Base-by-base conservation (phyloP, 2,888 invertebrate species). In the Eristalis intricaria region DNA sequence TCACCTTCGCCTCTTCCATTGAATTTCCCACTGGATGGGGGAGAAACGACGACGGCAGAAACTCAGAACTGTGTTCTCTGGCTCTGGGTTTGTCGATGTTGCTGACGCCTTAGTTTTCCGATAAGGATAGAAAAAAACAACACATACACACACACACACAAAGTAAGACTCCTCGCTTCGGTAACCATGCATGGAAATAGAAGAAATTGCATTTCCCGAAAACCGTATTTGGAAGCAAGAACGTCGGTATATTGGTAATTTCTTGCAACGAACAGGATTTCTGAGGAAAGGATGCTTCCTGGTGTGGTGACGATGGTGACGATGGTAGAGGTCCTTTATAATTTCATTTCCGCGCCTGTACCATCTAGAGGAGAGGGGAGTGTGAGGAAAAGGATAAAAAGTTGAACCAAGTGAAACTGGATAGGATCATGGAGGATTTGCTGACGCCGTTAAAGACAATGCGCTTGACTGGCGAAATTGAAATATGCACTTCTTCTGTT, bases 161-260 rank as follows among this genome's bases (percentile, higher is more conserved):
- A 19, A 50, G 50, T 50, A 50, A 80, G 56, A 43, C 63, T 61
- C 66, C 70, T 40, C 79, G 79, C 87, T 84, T 80, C 73, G 73
- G 75, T 64, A 84, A 43, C 84, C 87, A 87, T 80, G 84, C 87
- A 87, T 76, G 75, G 87, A 84, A 84, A 79, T 84, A 84, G 68
- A 63, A 84, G 71, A 84, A 87, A 87, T 80, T 87, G 87, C 84
- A 87, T 84, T 87, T 83, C 78, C 86, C 65, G 70, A 78, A 81
- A 58, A 77, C 19, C 60, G 63, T 85, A 64, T 73, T 80, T 19
- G 29, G 64, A 35, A 69, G 56, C 35, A 56, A 23, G 70, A 50
- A 7, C 50, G 50, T 50, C 10, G 50, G 50, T 70, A 63, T 76
- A 81, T 84, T 81, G 80, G 71, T 84, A 71, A 63, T 81, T 76